Conservation (phyloP, 2,888 invertebrate genomes). For the Lepetodrilus schrolli region DNA sequence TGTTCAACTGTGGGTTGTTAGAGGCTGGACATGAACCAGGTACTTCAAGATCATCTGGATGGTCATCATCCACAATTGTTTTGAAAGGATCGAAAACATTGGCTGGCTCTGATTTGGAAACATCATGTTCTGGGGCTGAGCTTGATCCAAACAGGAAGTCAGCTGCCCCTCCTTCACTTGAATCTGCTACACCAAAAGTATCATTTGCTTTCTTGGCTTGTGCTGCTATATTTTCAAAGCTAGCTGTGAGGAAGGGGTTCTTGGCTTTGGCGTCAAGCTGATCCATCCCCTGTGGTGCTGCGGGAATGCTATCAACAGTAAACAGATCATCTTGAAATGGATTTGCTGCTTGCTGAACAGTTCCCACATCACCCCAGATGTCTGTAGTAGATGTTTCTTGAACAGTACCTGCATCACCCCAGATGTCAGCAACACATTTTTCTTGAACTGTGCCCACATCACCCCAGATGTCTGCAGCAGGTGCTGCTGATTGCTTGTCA, state of each 20-base stretch:
- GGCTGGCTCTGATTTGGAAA: slow-evolving; percentile 13
- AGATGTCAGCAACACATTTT: too few relatives aligned
- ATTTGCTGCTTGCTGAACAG: slow-evolving; percentile 41
- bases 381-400: too few relatives aligned
- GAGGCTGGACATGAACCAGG: slow-evolving; percentile 7
- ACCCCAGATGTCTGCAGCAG: slow-evolving; percentile 32
- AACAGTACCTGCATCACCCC: slow-evolving; percentile 25
- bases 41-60: slow-evolving; percentile 32
- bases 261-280: slow-evolving; percentile 33
- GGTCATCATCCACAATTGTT: slow-evolving; percentile 46
- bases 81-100: slow-evolving; percentile 59
- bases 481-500: slow-evolving; percentile 34
- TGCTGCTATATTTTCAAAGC: slow-evolving; percentile 48
- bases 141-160: slow-evolving; percentile 18
- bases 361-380: slow-evolving; percentile 36
- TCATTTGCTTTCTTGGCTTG: slow-evolving; percentile 31
- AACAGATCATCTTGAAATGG: slow-evolving; percentile 68
- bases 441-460: too few relatives aligned
- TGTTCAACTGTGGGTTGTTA: neutral
- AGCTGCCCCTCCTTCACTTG: neutral
- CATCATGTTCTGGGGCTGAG: neutral
- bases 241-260: slow-evolving; percentile 50
- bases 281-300: slow-evolving; percentile 25
- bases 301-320: slow-evolving; percentile 50
- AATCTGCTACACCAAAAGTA: neutral